These are phyloP conservation scores for Tenthredo notha DNA, from an alignment of 2,888 invertebrate genomes.

Conservation along the genomic window DNA sequence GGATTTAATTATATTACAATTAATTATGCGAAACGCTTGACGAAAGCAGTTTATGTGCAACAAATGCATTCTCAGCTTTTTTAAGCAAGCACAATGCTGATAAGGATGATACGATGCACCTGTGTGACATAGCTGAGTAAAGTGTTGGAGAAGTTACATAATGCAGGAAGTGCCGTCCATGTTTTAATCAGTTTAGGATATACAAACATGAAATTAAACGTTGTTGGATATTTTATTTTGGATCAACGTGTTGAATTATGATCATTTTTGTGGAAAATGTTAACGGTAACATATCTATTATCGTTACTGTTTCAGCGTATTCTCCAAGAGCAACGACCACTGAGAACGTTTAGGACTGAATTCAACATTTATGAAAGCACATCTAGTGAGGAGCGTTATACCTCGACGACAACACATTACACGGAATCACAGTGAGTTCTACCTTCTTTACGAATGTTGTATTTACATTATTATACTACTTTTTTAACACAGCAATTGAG, in stretches of 20 bases:
- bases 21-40: not conserved
- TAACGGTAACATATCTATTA: slow-evolving; percentile 68
- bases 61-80: slow-evolving; percentile 23
- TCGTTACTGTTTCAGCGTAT: slow-evolving; percentile 75
- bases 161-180: not conserved
- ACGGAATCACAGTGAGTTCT: slow-evolving; percentile 81
- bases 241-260: not conserved
- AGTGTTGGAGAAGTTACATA: not conserved
- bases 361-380: slow-evolving; percentile 88
- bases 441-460: not conserved
- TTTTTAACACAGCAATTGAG: not conserved
- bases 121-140: not conserved
- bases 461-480: not conserved
- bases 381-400: slow-evolving; percentile 83
- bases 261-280: slow-evolving; percentile 59
- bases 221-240: not conserved
- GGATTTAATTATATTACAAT: not conserved
- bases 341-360: slow-evolving; percentile 90
- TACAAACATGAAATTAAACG: not conserved
- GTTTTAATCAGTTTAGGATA: not conserved
- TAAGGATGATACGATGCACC: slow-evolving; percentile 31
- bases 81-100: not conserved
- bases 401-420: slow-evolving; percentile 84
- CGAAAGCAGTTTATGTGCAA: not conserved
- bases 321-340: slow-evolving; percentile 80